Base-by-base conservation (phyloP, 2,888 invertebrate species). In the Lithodes maja region DNA sequence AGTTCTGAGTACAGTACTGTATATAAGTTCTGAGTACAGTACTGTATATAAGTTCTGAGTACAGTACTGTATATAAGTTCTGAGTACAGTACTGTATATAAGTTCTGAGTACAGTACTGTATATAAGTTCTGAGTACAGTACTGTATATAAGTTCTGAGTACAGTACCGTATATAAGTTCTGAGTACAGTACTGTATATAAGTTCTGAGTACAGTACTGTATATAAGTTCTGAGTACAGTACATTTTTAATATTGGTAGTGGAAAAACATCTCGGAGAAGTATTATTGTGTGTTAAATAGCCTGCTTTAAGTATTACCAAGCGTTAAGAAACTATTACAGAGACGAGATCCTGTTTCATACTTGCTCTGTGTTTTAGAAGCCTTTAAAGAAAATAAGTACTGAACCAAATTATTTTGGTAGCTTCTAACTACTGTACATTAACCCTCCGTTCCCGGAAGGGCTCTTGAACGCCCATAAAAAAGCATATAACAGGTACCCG, bases 341-440 rank as follows among this genome's bases (percentile, higher is more conserved):
- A 33, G 61, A 61, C 12, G 61, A 61, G 61, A 61, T 33, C 17
- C 55, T 85, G 77, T 85, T 75, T 85, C 84, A 85, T 77, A 77
- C 84, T 78, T 85, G 84, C 78, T 85, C 77, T 75, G 55, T 49
- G 77, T 85, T 78, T 33, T 71, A 84, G 55, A 85, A 78, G 74
- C 78, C 77, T 77, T 88, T 84, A 83, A 86, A 68, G 87, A 78
- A 79, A 78, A 88, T 84, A 83, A 84, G 79, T 33, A 33, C 33
- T 33, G 33, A 33, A 33, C 33, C 33, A 33, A 33, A 33, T 33
- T 33, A 33, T 33, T 33, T 33, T 33, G 33, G 80, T 78, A 74
- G 87, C 87, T 80, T 88, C 87, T 74, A 75, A 87, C 83, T 88
- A 55, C 74, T 53, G 61, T 78, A 50, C 61, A 50, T 87, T 77